These are phyloP conservation scores for Alcedo atthis DNA, from an alignment of 2,797 vertebrate species.

Conservation along the genomic window DNA sequence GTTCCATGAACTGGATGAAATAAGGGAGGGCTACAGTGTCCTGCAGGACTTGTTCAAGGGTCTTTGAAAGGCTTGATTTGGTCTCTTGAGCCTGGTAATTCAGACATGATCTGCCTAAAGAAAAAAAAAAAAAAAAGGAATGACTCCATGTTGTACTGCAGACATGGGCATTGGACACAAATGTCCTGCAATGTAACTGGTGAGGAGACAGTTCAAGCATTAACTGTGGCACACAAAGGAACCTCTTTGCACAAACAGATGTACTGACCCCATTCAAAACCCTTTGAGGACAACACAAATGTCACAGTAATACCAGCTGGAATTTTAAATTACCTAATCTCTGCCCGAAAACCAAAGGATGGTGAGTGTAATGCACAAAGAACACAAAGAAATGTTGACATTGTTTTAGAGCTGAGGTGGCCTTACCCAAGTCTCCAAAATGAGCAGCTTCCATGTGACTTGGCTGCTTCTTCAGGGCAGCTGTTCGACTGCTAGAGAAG, in stretches of 20 bases:
- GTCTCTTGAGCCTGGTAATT: slow-evolving; percentile 94
- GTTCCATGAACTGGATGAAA: slow-evolving; percentile 93
- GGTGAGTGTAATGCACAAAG: rapidly evolving
- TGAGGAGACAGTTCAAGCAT: not conserved
- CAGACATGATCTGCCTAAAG: slow-evolving; percentile 94
- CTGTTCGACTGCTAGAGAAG: slow-evolving; percentile 94
- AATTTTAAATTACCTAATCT: not conserved
- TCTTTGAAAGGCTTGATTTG: slow-evolving; percentile 96
- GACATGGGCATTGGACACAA: rapidly evolving
- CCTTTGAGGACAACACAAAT: not conserved
- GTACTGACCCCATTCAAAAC: not conserved
- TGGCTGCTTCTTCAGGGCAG: slow-evolving; percentile 96
- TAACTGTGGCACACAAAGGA: not conserved
- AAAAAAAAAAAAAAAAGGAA: not conserved
- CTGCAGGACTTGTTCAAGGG: slow-evolving; percentile 91
- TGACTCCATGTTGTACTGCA: not conserved
- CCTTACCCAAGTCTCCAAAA: slow-evolving; percentile 95
- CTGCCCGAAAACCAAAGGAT: not conserved
- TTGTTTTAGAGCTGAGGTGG: not conserved
- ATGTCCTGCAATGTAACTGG: not conserved
- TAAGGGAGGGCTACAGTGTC: slow-evolving; percentile 91
- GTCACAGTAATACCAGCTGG: not conserved
- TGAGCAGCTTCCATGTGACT: slow-evolving; percentile 98
- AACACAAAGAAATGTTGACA: rapidly evolving
- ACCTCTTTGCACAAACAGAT: not conserved